phyloP scores from a whole-genome alignment of 2,888 invertebrate genomes.

The Dyspetes luteomarginatus region DNA sequence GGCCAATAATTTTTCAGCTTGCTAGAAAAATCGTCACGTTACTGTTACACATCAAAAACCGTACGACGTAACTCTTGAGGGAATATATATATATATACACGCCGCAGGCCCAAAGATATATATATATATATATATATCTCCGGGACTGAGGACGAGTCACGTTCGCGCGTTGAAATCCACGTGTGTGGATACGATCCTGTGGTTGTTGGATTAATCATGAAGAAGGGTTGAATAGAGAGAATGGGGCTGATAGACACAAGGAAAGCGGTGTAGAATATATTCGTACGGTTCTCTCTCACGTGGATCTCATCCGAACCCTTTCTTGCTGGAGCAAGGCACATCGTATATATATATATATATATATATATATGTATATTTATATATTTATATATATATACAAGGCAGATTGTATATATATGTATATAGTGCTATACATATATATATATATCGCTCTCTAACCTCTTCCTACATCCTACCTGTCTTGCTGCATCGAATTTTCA shows the following conservation, averaged over 20 bases:
- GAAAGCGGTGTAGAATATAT: constrained; percentile 16
- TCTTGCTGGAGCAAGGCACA: background rate
- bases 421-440: no score
- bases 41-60: constrained; percentile 10
- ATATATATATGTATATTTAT: no score
- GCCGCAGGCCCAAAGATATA: constrained; percentile 67
- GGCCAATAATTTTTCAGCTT: background rate
- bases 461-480: constrained; percentile 57
- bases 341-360: no score
- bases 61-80: background rate
- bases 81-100: constrained; percentile 35
- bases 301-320: constrained; percentile 40
- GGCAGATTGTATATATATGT: no score
- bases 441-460: background rate
- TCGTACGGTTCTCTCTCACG: constrained; percentile 55
- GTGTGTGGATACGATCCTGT: constrained; percentile 54
- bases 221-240: constrained; percentile 42
- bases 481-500: constrained; percentile 56
- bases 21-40: background rate
- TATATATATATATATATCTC: constrained; percentile 67
- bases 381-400: no score
- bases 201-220: constrained; percentile 64
- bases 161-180: constrained; percentile 68
- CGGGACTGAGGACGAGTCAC: constrained; percentile 71
- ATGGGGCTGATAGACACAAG: constrained; percentile 10